Evolutionary conservation across 2,888 invertebrate species (phyloP), one percentile per base, ranked within the genome.

Genomic region (Bembecia ichneumoniformis): DNA sequence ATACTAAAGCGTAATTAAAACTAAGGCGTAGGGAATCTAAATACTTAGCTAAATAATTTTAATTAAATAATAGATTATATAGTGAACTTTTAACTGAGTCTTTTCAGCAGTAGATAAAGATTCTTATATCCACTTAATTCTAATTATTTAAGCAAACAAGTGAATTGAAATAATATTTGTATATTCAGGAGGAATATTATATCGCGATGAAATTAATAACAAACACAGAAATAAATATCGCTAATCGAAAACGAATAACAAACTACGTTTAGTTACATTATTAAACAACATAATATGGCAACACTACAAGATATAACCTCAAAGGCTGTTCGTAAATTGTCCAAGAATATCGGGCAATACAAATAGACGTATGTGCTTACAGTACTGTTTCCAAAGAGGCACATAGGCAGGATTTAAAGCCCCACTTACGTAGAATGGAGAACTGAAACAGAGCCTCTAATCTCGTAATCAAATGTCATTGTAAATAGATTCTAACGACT

Each of bases 301-400:
- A 82, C 75, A 78, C 76, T 52, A 55, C 43, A 59, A 28, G 64
- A 66, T 67, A 71, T 76, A 81, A 82, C 82, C 80, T 82, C 78
- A 81, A 44, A 83, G 80, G 75, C 81, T 81, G 69, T 62, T 58
- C 62, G 72, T 73, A 74, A 74, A 72, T 55, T 75, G 73, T 73
- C 71, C 73, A 74, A 77, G 74, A 71, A 69, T 71, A 72, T 69
- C 69, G 64, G 64, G 71, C 76, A 66, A 28, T 56, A 64, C 73
- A 74, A 68, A 69, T 63, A 58, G 63, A 61, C 74, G 66, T 71
- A 73, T 59, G 68, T 65, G 58, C 59, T n/a, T 57, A 58, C 59
- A 66, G 64, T 64, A 61, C 63, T 60, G 64, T 62, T 54, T 74
- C 72, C 47, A 51, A 63, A 17, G 60, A 58, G 64, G 48, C 17